Conservation (phyloP, 92 coral and sea anemone species). For the Palythoa heliodiscus region DNA sequence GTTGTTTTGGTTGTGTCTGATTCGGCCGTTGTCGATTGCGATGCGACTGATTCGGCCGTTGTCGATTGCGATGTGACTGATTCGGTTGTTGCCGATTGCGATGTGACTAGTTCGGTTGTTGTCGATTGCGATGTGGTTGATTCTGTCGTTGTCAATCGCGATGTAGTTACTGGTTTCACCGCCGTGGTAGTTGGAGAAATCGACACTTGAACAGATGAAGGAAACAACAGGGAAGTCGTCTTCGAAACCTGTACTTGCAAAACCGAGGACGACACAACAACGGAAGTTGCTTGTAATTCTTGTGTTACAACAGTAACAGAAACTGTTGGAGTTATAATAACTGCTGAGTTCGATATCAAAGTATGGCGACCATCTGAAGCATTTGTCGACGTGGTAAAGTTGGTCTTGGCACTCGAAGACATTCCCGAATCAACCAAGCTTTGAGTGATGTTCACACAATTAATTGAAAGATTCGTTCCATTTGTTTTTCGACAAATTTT, state of each 20-base stretch:
- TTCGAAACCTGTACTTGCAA: not conserved
- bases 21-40: constrained; percentile 8
- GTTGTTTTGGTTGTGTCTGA: constrained; percentile 28
- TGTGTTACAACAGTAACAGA: constrained; percentile 27
- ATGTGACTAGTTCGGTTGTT: not conserved
- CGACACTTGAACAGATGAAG: constrained; percentile 13
- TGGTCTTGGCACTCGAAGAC: constrained; percentile 46
- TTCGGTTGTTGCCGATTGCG: not conserved
- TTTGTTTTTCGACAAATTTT: constrained; percentile 55
- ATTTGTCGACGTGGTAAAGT: constrained; percentile 37
- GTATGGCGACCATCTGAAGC: constrained; percentile 8
- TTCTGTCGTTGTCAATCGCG: constrained; percentile 20
- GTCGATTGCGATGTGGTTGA: constrained; percentile 19
- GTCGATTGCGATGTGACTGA: not conserved
- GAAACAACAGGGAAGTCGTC: not conserved
- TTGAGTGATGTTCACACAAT: constrained; percentile 62
- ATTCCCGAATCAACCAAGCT: constrained; percentile 23
- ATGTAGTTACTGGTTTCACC: constrained; percentile 28
- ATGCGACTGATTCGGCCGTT: not conserved
- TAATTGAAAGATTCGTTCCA: constrained; percentile 49
- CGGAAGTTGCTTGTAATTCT: constrained; percentile 5
- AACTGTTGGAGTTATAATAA: constrained; percentile 15
- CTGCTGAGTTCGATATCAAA: not conserved
- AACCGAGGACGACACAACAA: not conserved
- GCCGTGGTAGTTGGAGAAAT: not conserved